Evolutionary conservation across 1,140 invertebrate genomes (phyloP).

Genomic region (Drosophila virilis): DNA sequence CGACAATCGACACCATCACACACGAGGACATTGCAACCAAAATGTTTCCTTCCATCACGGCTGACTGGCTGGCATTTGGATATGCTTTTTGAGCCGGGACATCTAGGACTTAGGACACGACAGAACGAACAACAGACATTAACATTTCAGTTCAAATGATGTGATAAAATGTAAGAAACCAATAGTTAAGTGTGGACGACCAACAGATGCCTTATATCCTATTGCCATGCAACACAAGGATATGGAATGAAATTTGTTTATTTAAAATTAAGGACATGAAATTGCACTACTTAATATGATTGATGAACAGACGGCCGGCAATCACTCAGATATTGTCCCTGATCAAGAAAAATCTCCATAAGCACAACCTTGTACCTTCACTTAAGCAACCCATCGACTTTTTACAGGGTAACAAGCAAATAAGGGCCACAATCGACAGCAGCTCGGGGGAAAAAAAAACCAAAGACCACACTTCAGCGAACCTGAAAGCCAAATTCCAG

Average conservation of each 20-base stretch:
- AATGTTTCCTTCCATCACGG: conserved; percentile 63
- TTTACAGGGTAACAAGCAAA: neutral
- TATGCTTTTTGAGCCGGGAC: conserved; percentile 36
- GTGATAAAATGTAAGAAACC: conserved; percentile 66
- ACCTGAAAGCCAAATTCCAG: conserved; percentile 9
- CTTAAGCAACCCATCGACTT: neutral
- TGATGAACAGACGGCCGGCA: no score
- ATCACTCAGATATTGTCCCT: no score
- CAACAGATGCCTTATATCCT: neutral
- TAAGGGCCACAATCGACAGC: conserved; percentile 24
- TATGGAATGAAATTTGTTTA: neutral
- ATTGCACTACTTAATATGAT: no score
- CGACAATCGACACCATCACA: conserved; percentile 43
- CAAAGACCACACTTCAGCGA: neutral
- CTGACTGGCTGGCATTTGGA: conserved; percentile 51
- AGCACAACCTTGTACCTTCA: no score
- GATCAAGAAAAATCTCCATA: no score
- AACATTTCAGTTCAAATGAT: conserved; percentile 77
- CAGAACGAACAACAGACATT: conserved; percentile 56
- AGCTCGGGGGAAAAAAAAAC: neutral
- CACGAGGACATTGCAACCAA: conserved; percentile 56
- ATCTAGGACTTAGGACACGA: conserved; percentile 25
- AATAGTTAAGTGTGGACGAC: neutral
- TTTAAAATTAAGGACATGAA: no score
- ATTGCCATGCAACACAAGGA: neutral